phyloP scores from a whole-genome alignment of 2,113 vertebrate genomes.

The Siniperca knerii region DNA sequence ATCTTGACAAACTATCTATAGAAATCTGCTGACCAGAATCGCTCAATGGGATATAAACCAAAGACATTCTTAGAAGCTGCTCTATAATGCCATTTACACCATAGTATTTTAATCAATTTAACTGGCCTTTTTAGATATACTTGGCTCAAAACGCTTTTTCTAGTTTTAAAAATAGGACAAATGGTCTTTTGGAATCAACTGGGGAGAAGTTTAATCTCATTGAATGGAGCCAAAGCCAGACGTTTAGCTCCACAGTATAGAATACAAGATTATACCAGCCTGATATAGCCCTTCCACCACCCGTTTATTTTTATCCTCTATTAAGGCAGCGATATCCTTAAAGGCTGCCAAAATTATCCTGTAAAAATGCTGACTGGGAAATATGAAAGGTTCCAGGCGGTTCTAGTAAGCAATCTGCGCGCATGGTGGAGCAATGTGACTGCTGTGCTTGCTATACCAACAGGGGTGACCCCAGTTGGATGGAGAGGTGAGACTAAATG shows the following conservation, averaged over 20 bases:
- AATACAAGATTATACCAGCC: constrained; percentile 83
- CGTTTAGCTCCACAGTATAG: constrained; percentile 75
- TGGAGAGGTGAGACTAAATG: constrained; percentile 80
- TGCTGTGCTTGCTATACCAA: constrained; percentile 84
- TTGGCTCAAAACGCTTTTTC: constrained; percentile 60
- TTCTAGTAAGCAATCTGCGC: constrained; percentile 85
- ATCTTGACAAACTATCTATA: constrained; percentile 59
- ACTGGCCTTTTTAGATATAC: constrained; percentile 63
- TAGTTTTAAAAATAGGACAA: constrained; percentile 81
- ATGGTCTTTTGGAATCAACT: constrained; percentile 74
- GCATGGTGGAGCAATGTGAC: constrained; percentile 83
- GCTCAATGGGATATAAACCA: constrained; percentile 57
- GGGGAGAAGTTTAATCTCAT: constrained; percentile 79
- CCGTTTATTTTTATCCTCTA: constrained; percentile 85
- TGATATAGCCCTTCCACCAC: constrained; percentile 80
- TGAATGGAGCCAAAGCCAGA: constrained; percentile 74
- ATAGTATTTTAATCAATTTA: constrained; percentile 77
- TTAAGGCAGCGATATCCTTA: constrained; percentile 85
- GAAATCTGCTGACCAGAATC: constrained; percentile 72
- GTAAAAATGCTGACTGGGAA: constrained; percentile 84
- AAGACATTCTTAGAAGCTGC: constrained; percentile 63
- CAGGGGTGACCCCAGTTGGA: constrained; percentile 83
- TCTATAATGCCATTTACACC: constrained; percentile 72
- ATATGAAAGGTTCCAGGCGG: constrained; percentile 84
- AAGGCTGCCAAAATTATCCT: constrained; percentile 84